These are phyloP conservation scores for Smutsia temminckii DNA, from an alignment of 2,797 vertebrate genomes.

Conservation along the genomic window DNA sequence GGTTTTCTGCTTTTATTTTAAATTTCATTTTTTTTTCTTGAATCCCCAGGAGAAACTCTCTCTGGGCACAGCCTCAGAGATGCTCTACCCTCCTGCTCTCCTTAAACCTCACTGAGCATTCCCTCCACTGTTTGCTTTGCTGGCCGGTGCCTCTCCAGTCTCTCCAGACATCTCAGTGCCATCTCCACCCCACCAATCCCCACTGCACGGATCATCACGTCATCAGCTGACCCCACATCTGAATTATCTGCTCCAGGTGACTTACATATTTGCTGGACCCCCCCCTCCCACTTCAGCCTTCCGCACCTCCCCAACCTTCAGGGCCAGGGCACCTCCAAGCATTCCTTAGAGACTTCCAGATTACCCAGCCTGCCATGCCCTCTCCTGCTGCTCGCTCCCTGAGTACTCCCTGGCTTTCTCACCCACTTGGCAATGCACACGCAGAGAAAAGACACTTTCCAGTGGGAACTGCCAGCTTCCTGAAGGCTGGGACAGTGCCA, in stretches of 20 bases:
- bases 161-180: background rate
- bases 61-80: background rate
- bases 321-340: background rate
- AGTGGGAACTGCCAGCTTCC: background rate
- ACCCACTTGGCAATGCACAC: background rate
- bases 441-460: background rate
- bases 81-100: background rate
- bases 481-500: no score
- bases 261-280: no score
- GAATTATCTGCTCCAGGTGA: accelerated
- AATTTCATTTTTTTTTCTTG: background rate
- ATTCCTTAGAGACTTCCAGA: background rate
- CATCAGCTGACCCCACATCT: background rate
- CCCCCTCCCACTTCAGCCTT: no score
- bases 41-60: background rate
- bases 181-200: background rate
- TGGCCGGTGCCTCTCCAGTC: background rate
- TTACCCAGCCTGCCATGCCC: no score
- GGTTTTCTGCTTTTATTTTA: background rate
- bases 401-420: no score
- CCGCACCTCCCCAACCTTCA: no score
- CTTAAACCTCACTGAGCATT: accelerated
- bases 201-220: accelerated
- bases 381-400: background rate
- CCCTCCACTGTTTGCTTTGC: background rate